Evolutionary conservation across 1,140 invertebrate species (phyloP).

Genomic region (Centruroides sculpturatus): DNA sequence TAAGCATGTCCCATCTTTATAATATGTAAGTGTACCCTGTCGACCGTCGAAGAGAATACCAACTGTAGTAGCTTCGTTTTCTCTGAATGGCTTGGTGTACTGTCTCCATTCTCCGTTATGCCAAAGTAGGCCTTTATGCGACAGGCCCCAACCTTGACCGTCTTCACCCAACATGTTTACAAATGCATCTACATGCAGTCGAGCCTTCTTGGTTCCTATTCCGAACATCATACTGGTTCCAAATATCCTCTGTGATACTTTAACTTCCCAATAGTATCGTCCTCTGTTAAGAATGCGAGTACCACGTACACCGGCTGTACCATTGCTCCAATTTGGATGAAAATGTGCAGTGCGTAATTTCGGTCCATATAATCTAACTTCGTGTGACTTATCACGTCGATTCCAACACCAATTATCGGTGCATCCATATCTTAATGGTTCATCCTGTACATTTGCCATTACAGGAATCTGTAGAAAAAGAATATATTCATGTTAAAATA

Average conservation of each 20-base stretch:
- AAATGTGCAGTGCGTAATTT: constrained; percentile 40
- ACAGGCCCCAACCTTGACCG: constrained; percentile 51
- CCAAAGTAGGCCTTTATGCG: constrained; percentile 56
- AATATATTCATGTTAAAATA: too few relatives aligned
- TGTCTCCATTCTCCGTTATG: constrained; percentile 43
- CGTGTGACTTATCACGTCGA: constrained; percentile 42
- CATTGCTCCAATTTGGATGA: constrained; percentile 60
- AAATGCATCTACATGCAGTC: constrained; percentile 48
- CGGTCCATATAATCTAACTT: constrained; percentile 42
- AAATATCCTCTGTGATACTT: constrained; percentile 47
- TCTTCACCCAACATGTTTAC: constrained; percentile 55
- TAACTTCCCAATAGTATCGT: constrained; percentile 52
- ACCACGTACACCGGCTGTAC: constrained; percentile 51
- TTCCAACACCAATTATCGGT: constrained; percentile 52
- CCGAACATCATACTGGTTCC: constrained; percentile 67
- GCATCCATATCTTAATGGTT: constrained; percentile 32
- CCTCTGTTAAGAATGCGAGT: constrained; percentile 45
- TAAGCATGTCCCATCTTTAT: constrained; percentile 49
- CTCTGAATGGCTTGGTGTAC: constrained; percentile 51
- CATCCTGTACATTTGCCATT: not conserved
- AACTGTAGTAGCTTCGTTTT: constrained; percentile 48
- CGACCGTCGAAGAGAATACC: constrained; percentile 50
- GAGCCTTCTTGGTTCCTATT: constrained; percentile 44
- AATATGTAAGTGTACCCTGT: constrained; percentile 52
- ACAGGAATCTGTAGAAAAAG: too few relatives aligned